A percentile compares a stretch with the other conserved stretches of the same genome.
Evolutionary conservation across 2,888 invertebrate genomes (phyloP).

Genomic region (Pristionchus arcanus): DNA sequence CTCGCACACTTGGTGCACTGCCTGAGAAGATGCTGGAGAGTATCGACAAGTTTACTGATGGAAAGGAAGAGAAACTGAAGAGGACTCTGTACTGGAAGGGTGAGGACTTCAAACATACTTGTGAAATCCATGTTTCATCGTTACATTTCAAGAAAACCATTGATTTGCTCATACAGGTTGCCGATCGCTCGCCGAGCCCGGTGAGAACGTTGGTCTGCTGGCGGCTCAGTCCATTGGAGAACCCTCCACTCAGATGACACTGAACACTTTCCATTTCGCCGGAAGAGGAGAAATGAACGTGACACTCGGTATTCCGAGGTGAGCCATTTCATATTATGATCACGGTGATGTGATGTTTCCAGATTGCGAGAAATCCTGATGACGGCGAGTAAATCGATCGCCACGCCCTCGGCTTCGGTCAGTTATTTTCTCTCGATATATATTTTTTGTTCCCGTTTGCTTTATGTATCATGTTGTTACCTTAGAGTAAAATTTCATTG

Average conservation of each 20-base stretch:
- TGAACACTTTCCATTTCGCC: conserved; percentile 99
- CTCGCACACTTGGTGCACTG: conserved; percentile 88
- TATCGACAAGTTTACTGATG: conserved; percentile 75
- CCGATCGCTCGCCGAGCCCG: conserved; percentile 88
- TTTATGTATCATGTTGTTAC: neutral
- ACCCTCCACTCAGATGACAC: conserved; percentile 99
- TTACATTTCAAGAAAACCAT: neutral
- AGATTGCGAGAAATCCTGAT: conserved; percentile 95
- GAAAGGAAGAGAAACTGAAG: conserved; percentile 61
- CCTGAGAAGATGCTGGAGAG: conserved; percentile 88
- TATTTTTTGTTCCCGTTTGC: no score
- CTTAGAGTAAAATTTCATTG: neutral
- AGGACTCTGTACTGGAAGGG: conserved; percentile 78
- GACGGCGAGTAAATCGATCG: conserved; percentile 92
- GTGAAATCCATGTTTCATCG: neutral
- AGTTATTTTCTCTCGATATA: conserved; percentile 82
- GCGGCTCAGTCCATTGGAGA: conserved; percentile 99
- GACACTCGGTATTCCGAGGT: conserved; percentile 95
- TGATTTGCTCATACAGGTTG: neutral
- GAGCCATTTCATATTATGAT: no score
- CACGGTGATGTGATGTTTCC: neutral
- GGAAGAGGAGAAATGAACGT: conserved; percentile 99
- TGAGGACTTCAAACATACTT: conserved; percentile 20
- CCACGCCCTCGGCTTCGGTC: conserved; percentile 91
- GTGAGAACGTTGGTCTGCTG: conserved; percentile 95